Percentiles rank a stretch among this genome's conserved stretches.
These are phyloP conservation scores for Arctia plantaginis DNA, from an alignment of 2,888 invertebrate species.

Conservation along the genomic window DNA sequence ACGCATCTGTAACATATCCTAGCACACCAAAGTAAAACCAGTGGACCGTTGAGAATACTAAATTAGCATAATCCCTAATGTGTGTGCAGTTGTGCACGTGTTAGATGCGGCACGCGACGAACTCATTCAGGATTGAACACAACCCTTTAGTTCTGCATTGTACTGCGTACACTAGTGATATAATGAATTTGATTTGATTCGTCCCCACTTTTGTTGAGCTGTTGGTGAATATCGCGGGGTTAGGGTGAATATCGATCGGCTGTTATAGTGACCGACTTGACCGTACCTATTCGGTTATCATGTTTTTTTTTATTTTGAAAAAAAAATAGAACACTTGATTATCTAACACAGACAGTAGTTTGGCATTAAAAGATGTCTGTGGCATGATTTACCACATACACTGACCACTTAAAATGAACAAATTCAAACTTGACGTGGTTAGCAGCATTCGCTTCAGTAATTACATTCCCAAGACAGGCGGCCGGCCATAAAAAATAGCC, in stretches of 20 bases:
- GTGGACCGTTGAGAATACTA: constrained; percentile 54
- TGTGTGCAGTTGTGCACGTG: constrained; percentile 70
- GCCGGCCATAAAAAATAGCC: background rate
- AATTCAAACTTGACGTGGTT: too few relatives aligned
- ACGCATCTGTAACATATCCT: constrained; percentile 27
- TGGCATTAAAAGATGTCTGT: too few relatives aligned
- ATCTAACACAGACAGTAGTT: too few relatives aligned
- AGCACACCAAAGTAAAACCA: constrained; percentile 38
- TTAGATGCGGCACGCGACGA: constrained; percentile 60
- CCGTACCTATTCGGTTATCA: constrained; percentile 18
- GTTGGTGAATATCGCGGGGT: constrained; percentile 52
- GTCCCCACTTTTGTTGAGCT: constrained; percentile 55
- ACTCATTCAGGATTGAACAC: constrained; percentile 55
- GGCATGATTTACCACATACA: too few relatives aligned
- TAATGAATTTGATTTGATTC: constrained; percentile 66
- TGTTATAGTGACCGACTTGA: constrained; percentile 48
- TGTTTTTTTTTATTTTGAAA: background rate
- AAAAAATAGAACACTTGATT: too few relatives aligned
- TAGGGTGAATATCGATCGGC: constrained; percentile 49
- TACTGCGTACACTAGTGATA: constrained; percentile 48
- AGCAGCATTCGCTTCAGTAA: background rate
- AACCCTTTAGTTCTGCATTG: constrained; percentile 67
- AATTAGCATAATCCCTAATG: constrained; percentile 69
- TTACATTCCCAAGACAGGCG: background rate
- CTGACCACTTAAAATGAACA: too few relatives aligned